Conservation (phyloP, 2,113 vertebrate species). For the Machaerirhynchus nigripectus region DNA sequence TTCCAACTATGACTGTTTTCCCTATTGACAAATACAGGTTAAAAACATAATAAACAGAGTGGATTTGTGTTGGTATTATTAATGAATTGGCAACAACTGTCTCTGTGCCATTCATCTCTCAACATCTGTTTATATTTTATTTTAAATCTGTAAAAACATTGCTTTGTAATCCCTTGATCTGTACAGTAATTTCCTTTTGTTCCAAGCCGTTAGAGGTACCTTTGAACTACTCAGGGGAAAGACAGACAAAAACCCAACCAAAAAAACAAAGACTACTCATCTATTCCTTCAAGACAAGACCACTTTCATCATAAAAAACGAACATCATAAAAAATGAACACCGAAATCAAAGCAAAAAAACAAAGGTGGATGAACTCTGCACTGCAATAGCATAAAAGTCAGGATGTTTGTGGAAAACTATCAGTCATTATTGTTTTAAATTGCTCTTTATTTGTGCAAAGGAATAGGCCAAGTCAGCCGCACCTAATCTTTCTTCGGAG, state of each 20-base stretch:
- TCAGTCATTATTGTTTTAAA: slow-evolving; percentile 67
- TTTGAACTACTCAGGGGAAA: slow-evolving; percentile 68
- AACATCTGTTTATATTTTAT: slow-evolving; percentile 78
- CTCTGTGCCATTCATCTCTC: slow-evolving; percentile 47
- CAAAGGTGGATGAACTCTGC: slow-evolving; percentile 66
- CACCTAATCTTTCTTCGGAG: slow-evolving; percentile 29
- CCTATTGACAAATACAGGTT: slow-evolving; percentile 51
- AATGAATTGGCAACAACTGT: slow-evolving; percentile 69
- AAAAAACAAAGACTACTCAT: slow-evolving; percentile 52
- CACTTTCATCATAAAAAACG: slow-evolving; percentile 73
- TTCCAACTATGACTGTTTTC: slow-evolving; percentile 47
- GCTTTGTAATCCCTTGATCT: slow-evolving; percentile 71
- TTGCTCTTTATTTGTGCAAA: slow-evolving; percentile 58
- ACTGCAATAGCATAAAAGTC: slow-evolving; percentile 47
- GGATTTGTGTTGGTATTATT: slow-evolving; percentile 66
- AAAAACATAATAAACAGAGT: slow-evolving; percentile 53
- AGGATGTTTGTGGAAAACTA: slow-evolving; percentile 53
- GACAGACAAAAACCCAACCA: background rate
- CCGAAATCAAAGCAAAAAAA: slow-evolving; percentile 69
- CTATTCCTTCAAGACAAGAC: slow-evolving; percentile 64
- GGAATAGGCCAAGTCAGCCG: background rate
- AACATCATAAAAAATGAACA: slow-evolving; percentile 72
- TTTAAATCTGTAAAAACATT: slow-evolving; percentile 75
- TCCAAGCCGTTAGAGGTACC: slow-evolving; percentile 63
- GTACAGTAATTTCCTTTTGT: slow-evolving; percentile 76